Conservation (phyloP, 1,140 invertebrate genomes). For the Homalodisca vitripennis region DNA sequence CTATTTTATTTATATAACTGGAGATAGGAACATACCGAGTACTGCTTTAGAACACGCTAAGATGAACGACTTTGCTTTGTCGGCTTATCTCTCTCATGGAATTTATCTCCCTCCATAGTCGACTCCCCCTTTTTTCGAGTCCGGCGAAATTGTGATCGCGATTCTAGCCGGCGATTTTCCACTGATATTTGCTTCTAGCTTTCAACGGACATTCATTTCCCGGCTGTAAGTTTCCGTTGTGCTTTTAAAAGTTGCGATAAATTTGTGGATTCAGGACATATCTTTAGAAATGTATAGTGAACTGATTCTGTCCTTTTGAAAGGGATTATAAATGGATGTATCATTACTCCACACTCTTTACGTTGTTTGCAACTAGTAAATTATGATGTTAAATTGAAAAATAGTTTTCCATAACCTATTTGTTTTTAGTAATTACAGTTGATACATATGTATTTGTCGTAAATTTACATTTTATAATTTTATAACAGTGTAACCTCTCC, state of each 20-base stretch:
- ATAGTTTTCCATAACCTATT: too few species aligned
- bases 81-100: constrained; percentile 14
- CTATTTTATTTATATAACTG: constrained; percentile 25
- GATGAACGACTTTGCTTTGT: constrained; percentile 20
- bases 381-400: too few species aligned
- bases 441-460: too few species aligned
- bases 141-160: background rate
- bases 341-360: too few species aligned
- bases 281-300: background rate
- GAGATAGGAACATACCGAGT: constrained; percentile 21
- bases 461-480: too few species aligned
- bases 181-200: background rate
- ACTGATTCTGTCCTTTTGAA: background rate
- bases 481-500: too few species aligned
- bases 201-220: background rate
- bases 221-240: background rate
- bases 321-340: background rate
- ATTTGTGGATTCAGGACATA: background rate
- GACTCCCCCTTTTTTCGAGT: constrained; percentile 18
- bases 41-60: background rate
- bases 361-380: too few species aligned
- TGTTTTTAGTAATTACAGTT: too few species aligned
- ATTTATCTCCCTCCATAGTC: constrained; percentile 1
- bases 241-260: background rate
- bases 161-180: background rate